phyloP scores from a whole-genome alignment of 2,113 vertebrate genomes.

The Perccottus glenii region DNA sequence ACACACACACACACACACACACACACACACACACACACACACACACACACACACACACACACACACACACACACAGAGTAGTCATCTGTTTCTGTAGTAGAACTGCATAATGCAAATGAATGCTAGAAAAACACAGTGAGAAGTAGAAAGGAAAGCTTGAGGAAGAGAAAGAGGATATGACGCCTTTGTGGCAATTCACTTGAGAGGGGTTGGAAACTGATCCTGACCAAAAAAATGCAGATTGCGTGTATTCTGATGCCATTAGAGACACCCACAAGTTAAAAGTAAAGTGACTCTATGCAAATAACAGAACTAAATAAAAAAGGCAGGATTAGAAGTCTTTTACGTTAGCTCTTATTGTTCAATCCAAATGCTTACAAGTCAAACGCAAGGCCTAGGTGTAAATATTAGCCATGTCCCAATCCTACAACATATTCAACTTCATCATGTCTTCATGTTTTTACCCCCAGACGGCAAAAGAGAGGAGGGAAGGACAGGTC shows the following conservation, averaged over 20 bases:
- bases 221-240: slow-evolving; percentile 64
- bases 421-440: not conserved
- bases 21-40: too few species aligned
- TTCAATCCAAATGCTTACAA: not conserved
- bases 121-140: not conserved
- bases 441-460: slow-evolving; percentile 21
- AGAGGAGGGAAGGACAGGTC: slow-evolving; percentile 13
- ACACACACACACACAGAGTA: not conserved
- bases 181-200: slow-evolving; percentile 61
- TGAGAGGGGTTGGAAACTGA: slow-evolving; percentile 72
- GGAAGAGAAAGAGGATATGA: slow-evolving; percentile 68
- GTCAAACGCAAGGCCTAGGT: not conserved
- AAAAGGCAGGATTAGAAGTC: not conserved
- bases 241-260: slow-evolving; percentile 63
- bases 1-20: too few species aligned
- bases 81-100: not conserved
- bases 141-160: slow-evolving; percentile 16
- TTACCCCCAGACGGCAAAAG: slow-evolving; percentile 42
- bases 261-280: slow-evolving; percentile 25
- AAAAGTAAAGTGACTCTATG: slow-evolving; percentile 36
- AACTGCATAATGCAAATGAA: not conserved
- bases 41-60: too few species aligned
- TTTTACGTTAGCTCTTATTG: too few species aligned
- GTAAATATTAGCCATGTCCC: not conserved
- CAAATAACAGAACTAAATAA: slow-evolving; percentile 10